Conservation (phyloP, 2,113 vertebrate species). For the Nycticryphes semicollaris region DNA sequence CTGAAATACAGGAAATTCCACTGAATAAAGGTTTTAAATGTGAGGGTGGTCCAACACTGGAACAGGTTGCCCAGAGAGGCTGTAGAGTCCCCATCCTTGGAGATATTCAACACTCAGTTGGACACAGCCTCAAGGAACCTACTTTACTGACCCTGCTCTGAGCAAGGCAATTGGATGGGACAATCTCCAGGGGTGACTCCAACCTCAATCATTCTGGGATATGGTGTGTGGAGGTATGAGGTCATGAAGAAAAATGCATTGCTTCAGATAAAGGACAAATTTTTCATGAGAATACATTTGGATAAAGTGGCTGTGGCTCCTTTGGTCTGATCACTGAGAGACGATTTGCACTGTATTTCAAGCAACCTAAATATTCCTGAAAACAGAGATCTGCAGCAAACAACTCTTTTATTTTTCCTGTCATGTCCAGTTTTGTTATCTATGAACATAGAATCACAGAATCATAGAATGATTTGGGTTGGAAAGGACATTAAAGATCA, state of each 20-base stretch:
- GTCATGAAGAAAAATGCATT: neutral
- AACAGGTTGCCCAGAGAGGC: neutral
- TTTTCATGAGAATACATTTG: neutral
- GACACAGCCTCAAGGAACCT: neutral
- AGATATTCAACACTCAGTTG: neutral
- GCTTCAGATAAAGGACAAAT: neutral
- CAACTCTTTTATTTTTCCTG: neutral
- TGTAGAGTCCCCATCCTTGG: no score
- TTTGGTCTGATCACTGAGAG: neutral
- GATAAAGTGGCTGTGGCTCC: neutral
- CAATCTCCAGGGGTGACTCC: neutral
- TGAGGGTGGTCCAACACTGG: neutral
- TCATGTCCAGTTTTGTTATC: neutral
- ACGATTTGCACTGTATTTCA: neutral
- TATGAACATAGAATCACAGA: neutral
- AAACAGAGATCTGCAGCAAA: neutral
- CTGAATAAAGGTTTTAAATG: neutral
- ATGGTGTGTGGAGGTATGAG: neutral
- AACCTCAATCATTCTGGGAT: neutral
- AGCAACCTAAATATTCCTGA: neutral
- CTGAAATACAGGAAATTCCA: neutral
- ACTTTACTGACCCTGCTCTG: neutral
- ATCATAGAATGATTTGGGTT: no score
- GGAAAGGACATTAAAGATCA: no score
- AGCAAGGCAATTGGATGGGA: neutral